Percentiles rank a stretch among this genome's conserved stretches.
These are phyloP conservation scores for Papilio dardanus DNA, from an alignment of 1,140 invertebrate species.

Conservation along the genomic window DNA sequence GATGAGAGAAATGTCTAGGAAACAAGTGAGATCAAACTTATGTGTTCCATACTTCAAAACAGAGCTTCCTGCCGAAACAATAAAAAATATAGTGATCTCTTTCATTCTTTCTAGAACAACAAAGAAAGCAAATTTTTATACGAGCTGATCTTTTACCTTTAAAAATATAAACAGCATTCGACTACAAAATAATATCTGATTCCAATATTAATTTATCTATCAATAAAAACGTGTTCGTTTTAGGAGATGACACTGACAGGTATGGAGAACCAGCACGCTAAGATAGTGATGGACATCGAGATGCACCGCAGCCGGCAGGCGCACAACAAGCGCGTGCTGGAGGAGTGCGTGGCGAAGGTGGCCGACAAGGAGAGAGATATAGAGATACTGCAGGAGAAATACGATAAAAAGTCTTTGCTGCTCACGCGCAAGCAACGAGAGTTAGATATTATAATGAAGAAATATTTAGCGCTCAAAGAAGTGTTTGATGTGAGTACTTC, in stretches of 20 bases:
- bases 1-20: conserved; percentile 75
- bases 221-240: conserved; percentile 23
- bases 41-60: too few species aligned
- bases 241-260: conserved; percentile 84
- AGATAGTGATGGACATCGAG: conserved; percentile 85
- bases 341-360: conserved; percentile 70
- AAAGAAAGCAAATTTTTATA: too few species aligned
- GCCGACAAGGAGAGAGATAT: conserved; percentile 75
- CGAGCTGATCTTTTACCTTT: too few species aligned
- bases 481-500: conserved; percentile 76
- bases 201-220: neutral
- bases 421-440: conserved; percentile 83
- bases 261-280: conserved; percentile 85
- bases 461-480: conserved; percentile 81
- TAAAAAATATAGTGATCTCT: too few species aligned
- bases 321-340: conserved; percentile 71
- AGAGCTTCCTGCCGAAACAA: too few species aligned
- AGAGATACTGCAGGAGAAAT: conserved; percentile 78
- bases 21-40: conserved; percentile 63
- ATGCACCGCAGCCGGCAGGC: conserved; percentile 75
- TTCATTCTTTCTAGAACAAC: too few species aligned
- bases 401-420: conserved; percentile 76
- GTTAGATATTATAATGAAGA: conserved; percentile 82
- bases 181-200: neutral
- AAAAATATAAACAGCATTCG: too few species aligned